Evolutionary conservation across 2,797 vertebrate genomes (phyloP), one percentile per base, ranked within the genome.

Genomic region (Columba guinea): DNA sequence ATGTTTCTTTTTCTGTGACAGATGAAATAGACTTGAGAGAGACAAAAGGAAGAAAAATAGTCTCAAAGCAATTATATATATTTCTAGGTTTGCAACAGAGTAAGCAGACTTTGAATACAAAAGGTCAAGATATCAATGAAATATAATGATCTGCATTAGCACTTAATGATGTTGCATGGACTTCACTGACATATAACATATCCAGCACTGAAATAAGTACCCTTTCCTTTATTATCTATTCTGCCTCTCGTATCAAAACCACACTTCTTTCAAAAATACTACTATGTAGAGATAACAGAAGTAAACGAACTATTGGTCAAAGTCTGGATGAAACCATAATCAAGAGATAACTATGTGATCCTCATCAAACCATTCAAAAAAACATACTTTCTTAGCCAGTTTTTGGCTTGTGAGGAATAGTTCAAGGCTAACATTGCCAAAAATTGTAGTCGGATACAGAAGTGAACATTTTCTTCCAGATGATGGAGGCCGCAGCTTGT

Each of bases 371-470:
- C 2, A 26, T 24, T 70, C 84, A 11, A 91, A 95, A 85, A 85
- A 14, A 44, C 32, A 13, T n/a, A 15, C 2, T 63, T 90, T 87
- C 18, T 41, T 15, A 60, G 27, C 0, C 9, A 49, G 7, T 13
- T 86, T 86, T 83, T 77, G 19, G 18, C 22, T 67, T 28, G 4
- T 41, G 34, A 68, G 7, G 34, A 91, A 81, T 80, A 51, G n/a
- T 24, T 91, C 65, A 51, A 41, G 63, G n/a, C 35, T 94, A 81
- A 44, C 15, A 21, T 39, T 90, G 53, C 15, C 91, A 87, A 92
- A 92, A 79, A 90, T 37, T 64, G 71, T 41, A 83, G 83, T 91
- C 56, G 90, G 44, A 48, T 94, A 35, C 55, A 78, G 62, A 96
- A 92, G 69, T 76, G 35, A 94, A 35, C 35, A 35, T 65, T 19